Evolutionary conservation across 2,797 vertebrate species (phyloP).

Genomic region (Avahi laniger): DNA sequence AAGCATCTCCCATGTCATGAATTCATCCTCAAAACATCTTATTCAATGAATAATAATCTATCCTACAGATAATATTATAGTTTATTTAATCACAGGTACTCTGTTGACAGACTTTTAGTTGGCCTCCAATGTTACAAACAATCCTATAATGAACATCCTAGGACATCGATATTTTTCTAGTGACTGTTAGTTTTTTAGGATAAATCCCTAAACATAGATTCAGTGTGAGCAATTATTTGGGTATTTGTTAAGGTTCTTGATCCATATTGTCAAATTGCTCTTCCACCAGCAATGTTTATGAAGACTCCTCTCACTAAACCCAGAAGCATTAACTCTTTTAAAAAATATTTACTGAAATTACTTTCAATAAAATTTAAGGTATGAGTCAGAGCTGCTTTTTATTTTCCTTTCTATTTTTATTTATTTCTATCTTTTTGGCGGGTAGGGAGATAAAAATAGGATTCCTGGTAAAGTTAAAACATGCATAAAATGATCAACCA

Average conservation of each 20-base stretch:
- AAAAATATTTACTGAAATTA: background rate
- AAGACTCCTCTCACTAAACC: background rate
- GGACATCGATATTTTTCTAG: background rate
- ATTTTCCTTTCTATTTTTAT: background rate
- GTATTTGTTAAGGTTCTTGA: background rate
- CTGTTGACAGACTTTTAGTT: background rate
- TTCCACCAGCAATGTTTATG: background rate
- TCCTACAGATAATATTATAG: background rate
- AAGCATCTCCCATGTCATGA: background rate
- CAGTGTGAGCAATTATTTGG: background rate
- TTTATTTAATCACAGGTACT: background rate
- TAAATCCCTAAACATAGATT: background rate
- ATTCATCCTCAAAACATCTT: background rate
- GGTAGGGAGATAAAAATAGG: background rate
- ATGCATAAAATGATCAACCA: background rate
- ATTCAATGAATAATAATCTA: background rate
- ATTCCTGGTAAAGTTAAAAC: conserved; percentile 29
- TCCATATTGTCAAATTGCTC: background rate
- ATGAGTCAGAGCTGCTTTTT: background rate
- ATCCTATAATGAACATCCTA: background rate
- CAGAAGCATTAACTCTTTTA: background rate
- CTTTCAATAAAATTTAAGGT: conserved; percentile 27
- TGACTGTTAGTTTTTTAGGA: background rate
- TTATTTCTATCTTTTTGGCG: background rate
- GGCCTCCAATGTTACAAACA: background rate